Evolutionary conservation across 2,888 invertebrate genomes (phyloP), one percentile per base, ranked within the genome.

Genomic region (Drosophila formosana): DNA sequence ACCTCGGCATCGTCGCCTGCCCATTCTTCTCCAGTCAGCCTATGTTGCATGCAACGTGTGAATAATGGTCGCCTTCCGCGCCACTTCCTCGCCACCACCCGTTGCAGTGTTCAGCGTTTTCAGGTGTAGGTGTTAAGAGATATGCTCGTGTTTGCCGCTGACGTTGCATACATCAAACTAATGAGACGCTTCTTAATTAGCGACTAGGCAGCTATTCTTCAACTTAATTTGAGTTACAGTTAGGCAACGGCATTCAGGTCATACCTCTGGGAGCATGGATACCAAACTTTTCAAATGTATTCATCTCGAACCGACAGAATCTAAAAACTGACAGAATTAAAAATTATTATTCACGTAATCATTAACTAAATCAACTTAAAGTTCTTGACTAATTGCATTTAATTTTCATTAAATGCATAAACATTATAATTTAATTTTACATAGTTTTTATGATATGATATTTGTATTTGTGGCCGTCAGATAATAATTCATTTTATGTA

Each of bases 121-220:
- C n/a, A 26, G 32, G 39, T 72, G 47, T 46, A 75, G 78, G 79
- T 81, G 79, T 69, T 66, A 75, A 72, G 50, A 78, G 79, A 79
- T 69, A 67, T 57, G 66, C 53, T 41, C 28, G 47, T 62, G 39
- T 32, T 58, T 55, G 65, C 41, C 51, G 11, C 65, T 66, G 71
- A 61, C 64, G 78, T 61, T 75, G 79, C 82, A 78, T 72, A 53
- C 67, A 78, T 68, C 82, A 72, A 66, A 39, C 75, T 78, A 80
- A 81, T 81, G 75, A 73, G 79, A 62, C 51, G 65, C 75, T 65
- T 69, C 70, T 75, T 82, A 75, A 78, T 80, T 82, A 80, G 79
- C 66, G 49, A 57, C 63, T 47, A 51, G 37, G 30, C 69, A 51
- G n/a, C 23, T 43, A 46, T 32, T 50, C 23, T 60, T 47, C 66